phyloP scores from a whole-genome alignment of 1,140 invertebrate species.

The Eupeodes corollae region DNA sequence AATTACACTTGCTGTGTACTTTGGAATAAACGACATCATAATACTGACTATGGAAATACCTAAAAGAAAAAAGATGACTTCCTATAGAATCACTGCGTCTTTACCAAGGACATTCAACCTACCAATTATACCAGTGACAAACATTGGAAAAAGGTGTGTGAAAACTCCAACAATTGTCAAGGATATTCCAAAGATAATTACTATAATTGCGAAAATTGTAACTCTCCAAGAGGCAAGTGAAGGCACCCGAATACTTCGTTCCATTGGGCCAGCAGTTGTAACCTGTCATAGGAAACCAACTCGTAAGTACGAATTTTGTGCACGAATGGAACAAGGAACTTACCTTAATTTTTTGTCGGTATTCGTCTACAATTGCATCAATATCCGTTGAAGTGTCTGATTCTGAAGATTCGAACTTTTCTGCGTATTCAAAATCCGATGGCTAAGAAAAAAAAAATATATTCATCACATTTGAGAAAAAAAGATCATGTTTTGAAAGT shows the following conservation, averaged over 20 bases:
- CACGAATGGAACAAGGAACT: background rate
- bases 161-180: conserved; percentile 20
- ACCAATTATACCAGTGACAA: conserved; percentile 22
- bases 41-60: conserved; percentile 22
- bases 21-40: conserved; percentile 32
- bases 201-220: conserved; percentile 25
- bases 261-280: conserved; percentile 30
- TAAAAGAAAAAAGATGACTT: conserved; percentile 1
- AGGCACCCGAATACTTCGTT: conserved; percentile 28
- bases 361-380: conserved; percentile 36
- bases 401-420: conserved; percentile 31
- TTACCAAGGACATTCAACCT: background rate
- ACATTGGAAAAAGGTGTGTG: conserved; percentile 25
- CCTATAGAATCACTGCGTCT: background rate
- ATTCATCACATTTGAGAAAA: background rate
- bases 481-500: background rate
- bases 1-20: conserved; percentile 24
- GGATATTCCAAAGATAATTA: conserved; percentile 23
- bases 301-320: background rate
- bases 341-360: conserved; percentile 34
- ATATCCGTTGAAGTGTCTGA: conserved; percentile 37
- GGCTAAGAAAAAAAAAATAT: conserved; percentile 11
- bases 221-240: conserved; percentile 29
- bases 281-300: conserved; percentile 13
- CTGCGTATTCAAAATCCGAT: conserved; percentile 32